These are phyloP conservation scores for Lepisosteus oculatus DNA, from an alignment of 2,113 vertebrate species.

Conservation along the genomic window DNA sequence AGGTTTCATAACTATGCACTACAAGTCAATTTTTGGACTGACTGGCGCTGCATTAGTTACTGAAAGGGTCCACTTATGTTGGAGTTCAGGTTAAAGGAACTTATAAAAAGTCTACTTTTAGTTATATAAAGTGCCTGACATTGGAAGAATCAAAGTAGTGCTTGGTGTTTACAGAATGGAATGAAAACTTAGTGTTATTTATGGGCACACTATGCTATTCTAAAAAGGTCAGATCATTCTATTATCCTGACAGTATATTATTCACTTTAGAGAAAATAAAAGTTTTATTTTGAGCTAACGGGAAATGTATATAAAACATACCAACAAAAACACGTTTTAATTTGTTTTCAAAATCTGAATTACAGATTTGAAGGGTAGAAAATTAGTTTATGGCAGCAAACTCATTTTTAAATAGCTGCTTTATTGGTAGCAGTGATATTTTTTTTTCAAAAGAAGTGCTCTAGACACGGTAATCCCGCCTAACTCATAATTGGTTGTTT, in stretches of 20 bases:
- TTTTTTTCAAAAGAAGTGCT: slow-evolving; percentile 33
- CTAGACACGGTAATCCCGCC: slow-evolving; percentile 50
- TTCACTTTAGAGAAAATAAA: neutral
- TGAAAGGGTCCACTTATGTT: slow-evolving; percentile 33
- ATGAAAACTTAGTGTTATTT: neutral
- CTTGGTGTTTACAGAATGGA: neutral
- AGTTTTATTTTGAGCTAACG: neutral
- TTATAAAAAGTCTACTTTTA: slow-evolving; percentile 17
- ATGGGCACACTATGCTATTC: neutral
- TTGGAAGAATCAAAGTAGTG: neutral
- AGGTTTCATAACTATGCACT: slow-evolving; percentile 35
- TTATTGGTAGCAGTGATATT: slow-evolving; percentile 12
- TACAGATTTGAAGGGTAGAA: slow-evolving; percentile 18
- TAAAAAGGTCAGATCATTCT: neutral
- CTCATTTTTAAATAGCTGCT: slow-evolving; percentile 22
- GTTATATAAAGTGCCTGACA: slow-evolving; percentile 4
- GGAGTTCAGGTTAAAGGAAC: slow-evolving; percentile 32
- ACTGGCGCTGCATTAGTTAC: slow-evolving; percentile 33
- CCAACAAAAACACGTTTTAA: slow-evolving; percentile 20
- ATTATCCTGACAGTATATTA: slow-evolving; percentile 1
- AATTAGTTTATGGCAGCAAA: neutral
- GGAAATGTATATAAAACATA: slow-evolving; percentile 13
- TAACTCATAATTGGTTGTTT: slow-evolving; percentile 55
- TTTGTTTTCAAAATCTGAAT: slow-evolving; percentile 29
- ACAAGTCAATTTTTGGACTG: slow-evolving; percentile 36